Base-by-base conservation (phyloP, 2,113 vertebrate species). In the Brachypteracias leptosomus region DNA sequence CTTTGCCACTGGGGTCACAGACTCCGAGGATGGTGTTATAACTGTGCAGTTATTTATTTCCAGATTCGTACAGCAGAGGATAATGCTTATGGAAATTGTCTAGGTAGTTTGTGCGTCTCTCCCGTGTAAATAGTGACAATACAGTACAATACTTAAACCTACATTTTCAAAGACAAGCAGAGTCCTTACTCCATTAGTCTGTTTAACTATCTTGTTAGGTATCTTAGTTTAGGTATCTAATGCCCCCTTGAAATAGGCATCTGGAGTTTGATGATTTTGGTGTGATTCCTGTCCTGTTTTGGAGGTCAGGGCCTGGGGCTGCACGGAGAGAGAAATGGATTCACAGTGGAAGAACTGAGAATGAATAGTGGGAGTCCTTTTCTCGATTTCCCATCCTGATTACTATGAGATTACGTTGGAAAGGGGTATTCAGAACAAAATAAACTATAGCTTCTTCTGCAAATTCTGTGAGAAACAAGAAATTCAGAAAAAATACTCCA, bases 1-100 rank as follows among this genome's bases (percentile, higher is more conserved):
- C 1, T 1, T 7, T 31, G 35, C 47, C 25, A 1, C 20, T 2
- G 51, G 44, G 2, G 36, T 66, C n/a, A 3, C 5, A 6, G 58
- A 2, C 44, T 12, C 7, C 16, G 38, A 4, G 42, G 10, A 2
- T 1, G 55, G 38, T 14, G 11, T 16, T n/a, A n/a, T n/a, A n/a
- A 3, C 29, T 25, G 0, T 2, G 26, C 46, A 5, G 44, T 6
- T n/a, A 4, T 35, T 67, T 35, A 11, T 26, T 55, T 10, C 52
- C 52, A 2, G 1, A 13, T 17, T 3, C 11, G 25, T 4, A 8
- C 29, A 63, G 84, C 49, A 51, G 65, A 51, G 44, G 33, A 8
- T 16, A 26, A 7, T 4, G 40, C 16, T 3, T 9, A 6, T 26
- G 15, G 63, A 44, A 36, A 36, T 6, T 4, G 31, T 7, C 49